Conservation (phyloP, 2,113 vertebrate genomes). For the Strigops habroptila region DNA sequence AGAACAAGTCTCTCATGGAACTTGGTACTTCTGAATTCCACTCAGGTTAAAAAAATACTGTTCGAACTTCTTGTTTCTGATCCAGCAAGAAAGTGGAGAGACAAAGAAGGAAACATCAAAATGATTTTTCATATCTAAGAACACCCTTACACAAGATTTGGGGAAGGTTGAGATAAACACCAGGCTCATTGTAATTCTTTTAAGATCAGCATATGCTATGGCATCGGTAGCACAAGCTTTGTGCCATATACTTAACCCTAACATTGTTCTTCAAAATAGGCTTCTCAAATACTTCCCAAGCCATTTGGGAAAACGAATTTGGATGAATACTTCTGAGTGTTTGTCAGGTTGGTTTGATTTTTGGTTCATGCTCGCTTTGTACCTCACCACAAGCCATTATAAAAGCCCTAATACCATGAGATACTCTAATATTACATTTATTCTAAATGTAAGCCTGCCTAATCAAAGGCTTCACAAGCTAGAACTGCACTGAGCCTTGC, state of each 20-base stretch:
- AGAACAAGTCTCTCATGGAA: neutral
- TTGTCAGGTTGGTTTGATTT: neutral
- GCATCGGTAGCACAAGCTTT: neutral
- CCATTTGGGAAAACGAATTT: neutral
- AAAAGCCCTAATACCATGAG: neutral
- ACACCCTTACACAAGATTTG: neutral
- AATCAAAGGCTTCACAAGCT: neutral
- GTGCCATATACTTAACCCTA: neutral
- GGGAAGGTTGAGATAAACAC: neutral
- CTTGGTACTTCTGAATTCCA: neutral
- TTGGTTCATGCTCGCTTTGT: neutral
- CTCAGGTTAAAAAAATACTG: neutral
- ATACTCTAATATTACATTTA: neutral
- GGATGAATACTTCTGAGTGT: neutral
- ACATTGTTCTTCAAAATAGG: neutral
- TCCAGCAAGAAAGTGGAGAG: neutral
- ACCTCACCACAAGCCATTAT: neutral
- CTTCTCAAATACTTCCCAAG: neutral
- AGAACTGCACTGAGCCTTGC: neutral
- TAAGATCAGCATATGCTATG: neutral
- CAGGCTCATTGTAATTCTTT: neutral
- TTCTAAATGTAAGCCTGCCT: neutral
- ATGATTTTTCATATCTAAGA: neutral
- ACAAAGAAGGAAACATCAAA: neutral
- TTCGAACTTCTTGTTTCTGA: neutral